Evolutionary conservation across 2,797 vertebrate genomes (phyloP).

Genomic region (Acestrorhynchus altus): DNA sequence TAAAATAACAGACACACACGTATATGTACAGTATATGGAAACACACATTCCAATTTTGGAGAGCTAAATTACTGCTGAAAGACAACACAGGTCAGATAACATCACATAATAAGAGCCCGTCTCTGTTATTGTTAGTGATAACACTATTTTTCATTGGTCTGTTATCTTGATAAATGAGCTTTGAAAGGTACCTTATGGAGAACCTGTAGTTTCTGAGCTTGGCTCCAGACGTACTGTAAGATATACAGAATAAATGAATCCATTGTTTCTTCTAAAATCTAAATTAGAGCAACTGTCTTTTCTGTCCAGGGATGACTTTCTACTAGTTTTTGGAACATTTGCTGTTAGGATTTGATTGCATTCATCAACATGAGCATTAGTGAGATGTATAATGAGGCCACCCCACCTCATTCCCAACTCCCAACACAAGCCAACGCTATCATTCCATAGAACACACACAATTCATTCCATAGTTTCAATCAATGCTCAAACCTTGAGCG

Average conservation of each 20-base stretch:
- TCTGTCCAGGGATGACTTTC: too few relatives aligned
- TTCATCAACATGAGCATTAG: too few relatives aligned
- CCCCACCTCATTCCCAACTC: too few relatives aligned
- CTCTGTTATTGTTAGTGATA: not conserved
- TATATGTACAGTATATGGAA: not conserved
- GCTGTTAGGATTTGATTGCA: too few relatives aligned
- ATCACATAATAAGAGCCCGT: not conserved
- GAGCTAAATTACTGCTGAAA: not conserved
- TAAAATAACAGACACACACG: not conserved
- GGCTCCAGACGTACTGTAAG: not conserved
- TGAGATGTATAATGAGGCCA: too few relatives aligned
- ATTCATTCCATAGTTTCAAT: too few relatives aligned
- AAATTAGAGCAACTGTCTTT: too few relatives aligned
- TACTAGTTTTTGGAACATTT: too few relatives aligned
- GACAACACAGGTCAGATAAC: not conserved
- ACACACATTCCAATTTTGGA: not conserved
- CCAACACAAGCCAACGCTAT: too few relatives aligned
- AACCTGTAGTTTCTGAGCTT: conserved; percentile 4
- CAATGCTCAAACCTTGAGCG: too few relatives aligned
- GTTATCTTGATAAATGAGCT: not conserved
- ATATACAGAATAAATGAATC: conserved; percentile 54
- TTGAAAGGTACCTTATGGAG: not conserved
- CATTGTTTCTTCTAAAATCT: too few relatives aligned
- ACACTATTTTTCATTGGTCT: not conserved
- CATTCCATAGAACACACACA: too few relatives aligned